phyloP scores from a whole-genome alignment of 1,140 invertebrate genomes.

The Conus ventricosus region DNA sequence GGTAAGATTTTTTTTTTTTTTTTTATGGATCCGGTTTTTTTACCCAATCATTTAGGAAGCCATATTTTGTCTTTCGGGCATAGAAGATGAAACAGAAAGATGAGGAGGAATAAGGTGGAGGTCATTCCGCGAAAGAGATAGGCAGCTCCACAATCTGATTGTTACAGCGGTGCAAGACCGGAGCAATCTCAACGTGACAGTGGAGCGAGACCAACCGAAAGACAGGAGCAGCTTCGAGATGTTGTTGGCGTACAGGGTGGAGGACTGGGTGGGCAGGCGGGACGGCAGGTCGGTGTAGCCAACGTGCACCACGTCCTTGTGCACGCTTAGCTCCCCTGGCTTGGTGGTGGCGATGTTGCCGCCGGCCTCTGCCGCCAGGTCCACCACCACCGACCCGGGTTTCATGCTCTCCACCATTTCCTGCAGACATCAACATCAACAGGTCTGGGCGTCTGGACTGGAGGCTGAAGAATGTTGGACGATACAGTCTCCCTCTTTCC shows the following conservation, averaged over 20 bases:
- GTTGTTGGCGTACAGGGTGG: slow-evolving; percentile 92
- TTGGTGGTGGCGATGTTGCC: slow-evolving; percentile 91
- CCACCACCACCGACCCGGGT: slow-evolving; percentile 91
- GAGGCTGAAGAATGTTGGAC: background rate
- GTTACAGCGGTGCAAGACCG: no score
- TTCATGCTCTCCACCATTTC: slow-evolving; percentile 90
- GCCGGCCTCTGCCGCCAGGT: slow-evolving; percentile 91
- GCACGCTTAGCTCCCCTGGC: slow-evolving; percentile 84
- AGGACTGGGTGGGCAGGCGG: slow-evolving; percentile 89
- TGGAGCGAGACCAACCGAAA: background rate
- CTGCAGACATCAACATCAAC: slow-evolving; percentile 71
- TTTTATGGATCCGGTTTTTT: no score
- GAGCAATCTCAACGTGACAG: no score
- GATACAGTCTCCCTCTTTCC: background rate
- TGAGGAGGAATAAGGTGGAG: no score
- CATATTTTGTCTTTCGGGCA: no score
- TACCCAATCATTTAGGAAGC: no score
- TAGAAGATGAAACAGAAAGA: no score
- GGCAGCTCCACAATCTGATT: no score
- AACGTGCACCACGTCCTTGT: slow-evolving; percentile 89
- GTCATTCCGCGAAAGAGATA: no score
- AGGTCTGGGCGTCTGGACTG: background rate
- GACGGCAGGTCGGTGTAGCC: slow-evolving; percentile 90
- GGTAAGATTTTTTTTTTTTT: no score
- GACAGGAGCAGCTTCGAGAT: slow-evolving; percentile 86